These are phyloP conservation scores for Cephalopholis sonnerati DNA, from an alignment of 2,113 vertebrate genomes.

Conservation along the genomic window DNA sequence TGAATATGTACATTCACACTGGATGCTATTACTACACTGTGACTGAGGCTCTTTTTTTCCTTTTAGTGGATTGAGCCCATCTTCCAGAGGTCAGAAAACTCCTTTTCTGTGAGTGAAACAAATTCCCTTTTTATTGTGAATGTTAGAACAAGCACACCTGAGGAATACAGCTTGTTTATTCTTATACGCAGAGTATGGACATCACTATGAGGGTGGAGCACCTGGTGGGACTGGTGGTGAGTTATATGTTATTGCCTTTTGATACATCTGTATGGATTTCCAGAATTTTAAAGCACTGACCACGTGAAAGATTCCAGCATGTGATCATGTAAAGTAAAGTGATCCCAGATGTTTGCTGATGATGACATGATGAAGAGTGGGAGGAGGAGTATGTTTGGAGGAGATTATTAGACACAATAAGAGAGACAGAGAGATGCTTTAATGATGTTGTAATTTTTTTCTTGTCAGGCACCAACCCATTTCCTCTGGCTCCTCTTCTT, in stretches of 20 bases:
- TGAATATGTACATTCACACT: not conserved
- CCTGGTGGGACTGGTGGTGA: conserved; percentile 68
- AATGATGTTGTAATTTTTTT: not conserved
- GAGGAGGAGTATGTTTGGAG: not conserved
- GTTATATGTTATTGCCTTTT: not conserved
- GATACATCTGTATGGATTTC: not conserved
- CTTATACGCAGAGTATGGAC: conserved; percentile 57
- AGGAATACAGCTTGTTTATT: conserved; percentile 16
- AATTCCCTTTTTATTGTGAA: not conserved
- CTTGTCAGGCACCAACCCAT: conserved; percentile 68
- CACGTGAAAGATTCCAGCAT: not conserved
- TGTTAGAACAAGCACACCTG: not conserved
- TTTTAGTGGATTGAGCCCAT: conserved; percentile 73
- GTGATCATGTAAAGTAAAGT: not conserved
- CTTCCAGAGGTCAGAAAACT: conserved; percentile 68
- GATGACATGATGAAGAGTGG: not conserved
- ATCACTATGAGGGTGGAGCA: conserved; percentile 65
- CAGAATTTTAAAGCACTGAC: not conserved
- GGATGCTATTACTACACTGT: not conserved
- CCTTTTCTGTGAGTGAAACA: conserved; percentile 70
- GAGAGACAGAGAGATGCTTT: not conserved
- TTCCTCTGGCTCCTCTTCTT: conserved; percentile 79
- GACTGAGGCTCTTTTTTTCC: not conserved
- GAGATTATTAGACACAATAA: not conserved
- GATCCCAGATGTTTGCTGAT: not conserved